Base-by-base conservation (phyloP, 2,797 vertebrate genomes). In the Lateolabrax maculatus region DNA sequence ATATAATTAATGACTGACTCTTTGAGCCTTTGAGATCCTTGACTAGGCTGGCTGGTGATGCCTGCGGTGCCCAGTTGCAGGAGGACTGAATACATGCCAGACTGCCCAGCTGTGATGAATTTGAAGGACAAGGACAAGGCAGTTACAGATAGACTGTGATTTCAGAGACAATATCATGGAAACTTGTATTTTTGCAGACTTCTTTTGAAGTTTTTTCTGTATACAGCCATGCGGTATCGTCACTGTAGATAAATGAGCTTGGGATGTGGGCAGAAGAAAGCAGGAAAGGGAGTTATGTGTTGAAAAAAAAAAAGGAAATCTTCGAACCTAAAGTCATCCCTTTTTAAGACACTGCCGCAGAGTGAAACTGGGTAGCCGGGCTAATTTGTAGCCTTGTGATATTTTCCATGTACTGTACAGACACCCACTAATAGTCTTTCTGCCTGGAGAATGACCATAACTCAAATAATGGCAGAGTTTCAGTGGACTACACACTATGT, bases 381-480 rank as follows among this genome's bases (percentile, higher is more conserved):
- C 81, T 77, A 77, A 79, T 86, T 89, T 81, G 75, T 87, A 43
- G 68, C 73, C 64, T 68, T 71, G 66, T 84, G 79, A 81, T 83
- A 73, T 63, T 37, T 39, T 31, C 43, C 60, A 46, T 81, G 52
- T 57, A 48, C 55, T 61, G 52, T 44, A 77, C 62, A 72, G 72
- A 87, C 57, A 57, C 25, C 53, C 41, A 36, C 44, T 81, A 80
- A 84, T 60, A 61, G 72, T 75, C 62, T 71, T 27, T 77, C 34
- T 81, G 69, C 64, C 66, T n/a, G 44, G 34, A 80, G 58, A 71
- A 49, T 71, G 77, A 84, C 78, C 41, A 64, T 88, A 80, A 86
- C 77, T 89, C 69, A 83, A 48, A 88, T n/a, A 48, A 49, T 8
- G 46, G 31, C 72, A 63, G 46, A 25, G 44, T 68, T 72, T 71